phyloP scores from a whole-genome alignment of 2,113 vertebrate genomes.

The Azemiops feae region DNA sequence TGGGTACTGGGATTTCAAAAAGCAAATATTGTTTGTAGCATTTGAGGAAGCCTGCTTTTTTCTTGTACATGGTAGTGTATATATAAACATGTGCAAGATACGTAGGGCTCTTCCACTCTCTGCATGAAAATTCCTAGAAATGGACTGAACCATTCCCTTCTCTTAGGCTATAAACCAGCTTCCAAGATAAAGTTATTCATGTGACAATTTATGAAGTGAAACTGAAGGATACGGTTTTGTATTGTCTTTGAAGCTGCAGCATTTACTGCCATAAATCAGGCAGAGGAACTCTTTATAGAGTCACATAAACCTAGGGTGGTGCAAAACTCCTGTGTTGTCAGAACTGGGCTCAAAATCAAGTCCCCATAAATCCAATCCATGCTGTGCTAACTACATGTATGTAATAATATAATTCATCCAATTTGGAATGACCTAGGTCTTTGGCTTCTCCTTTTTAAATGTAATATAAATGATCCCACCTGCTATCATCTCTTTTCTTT shows the following conservation, averaged over 20 bases:
- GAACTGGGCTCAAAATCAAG: background rate
- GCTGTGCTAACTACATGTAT: background rate
- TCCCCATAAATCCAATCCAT: background rate
- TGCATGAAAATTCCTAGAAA: background rate
- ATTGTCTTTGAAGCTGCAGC: background rate
- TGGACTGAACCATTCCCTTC: background rate
- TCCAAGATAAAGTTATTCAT: background rate
- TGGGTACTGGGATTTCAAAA: background rate
- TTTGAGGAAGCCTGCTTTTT: background rate
- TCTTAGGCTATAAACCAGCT: background rate
- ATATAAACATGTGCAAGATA: background rate
- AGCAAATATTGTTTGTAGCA: background rate
- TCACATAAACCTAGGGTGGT: background rate
- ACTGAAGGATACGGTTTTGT: background rate
- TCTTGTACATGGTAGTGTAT: background rate
- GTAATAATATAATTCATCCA: slow-evolving; percentile 14
- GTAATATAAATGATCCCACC: background rate
- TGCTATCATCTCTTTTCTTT: slow-evolving; percentile 4
- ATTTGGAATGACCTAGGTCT: background rate
- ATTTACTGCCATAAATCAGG: background rate
- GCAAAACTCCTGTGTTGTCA: slow-evolving; percentile 1
- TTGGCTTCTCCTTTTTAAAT: slow-evolving; percentile 12
- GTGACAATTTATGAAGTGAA: background rate
- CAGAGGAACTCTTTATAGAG: slow-evolving; percentile 2
- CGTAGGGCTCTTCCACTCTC: background rate